Evolutionary conservation across 2,888 invertebrate genomes (phyloP).

Genomic region (Lottia scabra): DNA sequence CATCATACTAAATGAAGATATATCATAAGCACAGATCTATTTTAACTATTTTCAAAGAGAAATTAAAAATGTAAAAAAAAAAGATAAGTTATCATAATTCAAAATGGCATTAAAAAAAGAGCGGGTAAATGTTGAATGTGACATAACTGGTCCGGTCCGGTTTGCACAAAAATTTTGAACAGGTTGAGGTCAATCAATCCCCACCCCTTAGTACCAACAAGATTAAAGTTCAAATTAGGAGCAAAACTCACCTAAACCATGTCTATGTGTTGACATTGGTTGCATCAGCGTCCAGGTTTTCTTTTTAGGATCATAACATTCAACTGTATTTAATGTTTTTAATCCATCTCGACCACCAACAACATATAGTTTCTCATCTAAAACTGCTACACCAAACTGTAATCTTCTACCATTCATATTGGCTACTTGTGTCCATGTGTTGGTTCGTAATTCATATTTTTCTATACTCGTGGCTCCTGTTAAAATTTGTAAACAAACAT

Average conservation of each 20-base stretch:
- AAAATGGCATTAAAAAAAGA: too few relatives aligned
- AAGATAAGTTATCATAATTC: too few relatives aligned
- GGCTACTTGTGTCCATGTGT: constrained; percentile 82
- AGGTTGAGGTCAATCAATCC: too few relatives aligned
- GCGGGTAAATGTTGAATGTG: too few relatives aligned
- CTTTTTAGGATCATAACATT: constrained; percentile 71
- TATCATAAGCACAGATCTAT: too few relatives aligned
- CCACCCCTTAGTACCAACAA: too few relatives aligned
- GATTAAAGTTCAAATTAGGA: background rate
- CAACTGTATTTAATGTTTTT: constrained; percentile 79
- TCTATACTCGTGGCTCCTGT: constrained; percentile 90
- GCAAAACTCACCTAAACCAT: constrained; percentile 69
- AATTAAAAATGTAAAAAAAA: too few relatives aligned
- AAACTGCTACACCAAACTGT: constrained; percentile 91
- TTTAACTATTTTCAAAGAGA: too few relatives aligned
- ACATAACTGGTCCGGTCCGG: too few relatives aligned
- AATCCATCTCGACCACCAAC: constrained; percentile 93
- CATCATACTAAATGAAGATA: too few relatives aligned
- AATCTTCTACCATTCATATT: constrained; percentile 84
- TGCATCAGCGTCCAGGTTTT: constrained; percentile 83
- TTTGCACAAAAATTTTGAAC: too few relatives aligned
- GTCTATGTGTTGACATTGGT: constrained; percentile 89
- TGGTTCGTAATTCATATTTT: constrained; percentile 85
- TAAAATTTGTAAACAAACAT: background rate
- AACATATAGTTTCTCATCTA: constrained; percentile 79